Evolutionary conservation across 2,113 vertebrate species (phyloP), one percentile per base, ranked within the genome.

Genomic region (Cochlearius cochlearius): DNA sequence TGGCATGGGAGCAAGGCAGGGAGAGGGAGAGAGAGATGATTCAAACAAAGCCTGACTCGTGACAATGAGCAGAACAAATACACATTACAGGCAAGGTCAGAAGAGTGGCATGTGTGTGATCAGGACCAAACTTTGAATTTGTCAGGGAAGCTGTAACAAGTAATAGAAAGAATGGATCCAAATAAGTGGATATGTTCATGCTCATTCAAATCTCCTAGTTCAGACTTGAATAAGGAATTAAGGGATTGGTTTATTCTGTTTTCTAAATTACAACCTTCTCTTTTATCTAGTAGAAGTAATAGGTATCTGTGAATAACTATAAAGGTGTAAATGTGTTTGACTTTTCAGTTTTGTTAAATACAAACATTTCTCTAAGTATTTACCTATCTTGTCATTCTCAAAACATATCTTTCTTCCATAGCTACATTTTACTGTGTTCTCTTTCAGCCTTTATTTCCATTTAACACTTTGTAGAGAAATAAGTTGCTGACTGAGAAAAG

Each of bases 81-180:
- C 12, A 41, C 0, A 0, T 36, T 26, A 45, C 22, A 67, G 22
- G 14, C n/a, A 75, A 43, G 26, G 10, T 7, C 29, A 86, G 66
- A 82, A 82, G 6, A 49, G 6, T 47, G 14, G 19, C 62, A 7
- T 32, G 8, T 63, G 11, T 64, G 39, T 64, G 15, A 76, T 50
- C 23, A 63, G 41, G 11, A 71, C 13, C 20, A 64, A 72, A n/a
- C 25, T 64, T 71, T 22, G 16, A 64, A 52, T 88, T 72, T 78
- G 27, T 53, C 34, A 60, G 26, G 34, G 88, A 88, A 78, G 7
- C 15, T 94, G 36, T 82, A 71, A 75, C 5, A 92, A 74, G 68
- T 81, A 90, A 69, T 34, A 53, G 23, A 60, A 95, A 56, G 2
- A 23, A 52, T 36, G 12, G 32, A 68, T 83, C 17, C 58, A 76